These are phyloP conservation scores for Phasianus colchicus DNA, from an alignment of 2,113 vertebrate species.

Conservation along the genomic window DNA sequence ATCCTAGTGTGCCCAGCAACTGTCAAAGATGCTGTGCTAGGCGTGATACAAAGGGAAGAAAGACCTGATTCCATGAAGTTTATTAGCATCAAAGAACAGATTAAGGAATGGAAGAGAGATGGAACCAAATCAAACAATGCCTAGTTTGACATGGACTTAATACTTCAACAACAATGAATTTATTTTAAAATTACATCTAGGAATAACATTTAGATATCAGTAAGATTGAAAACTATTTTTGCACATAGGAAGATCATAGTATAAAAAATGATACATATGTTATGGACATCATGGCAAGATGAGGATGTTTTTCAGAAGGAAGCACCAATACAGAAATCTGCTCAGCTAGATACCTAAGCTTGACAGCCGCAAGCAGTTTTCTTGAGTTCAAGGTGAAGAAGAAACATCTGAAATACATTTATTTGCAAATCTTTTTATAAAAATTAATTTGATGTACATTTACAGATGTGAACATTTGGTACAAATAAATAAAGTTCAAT, in stretches of 20 bases:
- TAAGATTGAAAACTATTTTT: neutral
- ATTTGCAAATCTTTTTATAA: neutral
- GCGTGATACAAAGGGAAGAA: neutral
- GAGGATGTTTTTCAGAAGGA: neutral
- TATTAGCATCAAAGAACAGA: neutral
- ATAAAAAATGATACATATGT: neutral
- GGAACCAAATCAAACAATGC: neutral
- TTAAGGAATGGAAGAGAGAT: neutral
- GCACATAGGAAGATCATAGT: neutral
- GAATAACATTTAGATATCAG: neutral
- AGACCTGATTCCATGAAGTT: neutral
- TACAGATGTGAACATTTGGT: neutral
- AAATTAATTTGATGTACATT: neutral
- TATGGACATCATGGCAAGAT: neutral
- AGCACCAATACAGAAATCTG: neutral
- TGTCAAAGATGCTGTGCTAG: neutral
- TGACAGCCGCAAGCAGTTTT: neutral
- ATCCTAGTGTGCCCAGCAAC: neutral
- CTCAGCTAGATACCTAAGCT: neutral
- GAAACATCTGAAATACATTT: neutral
- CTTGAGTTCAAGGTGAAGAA: neutral
- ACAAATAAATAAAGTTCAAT: neutral
- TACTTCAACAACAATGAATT: neutral
- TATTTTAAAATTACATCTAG: neutral
- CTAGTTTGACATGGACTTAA: neutral